phyloP scores from a whole-genome alignment of 2,888 invertebrate genomes.

The Ennomos fuscantarius region DNA sequence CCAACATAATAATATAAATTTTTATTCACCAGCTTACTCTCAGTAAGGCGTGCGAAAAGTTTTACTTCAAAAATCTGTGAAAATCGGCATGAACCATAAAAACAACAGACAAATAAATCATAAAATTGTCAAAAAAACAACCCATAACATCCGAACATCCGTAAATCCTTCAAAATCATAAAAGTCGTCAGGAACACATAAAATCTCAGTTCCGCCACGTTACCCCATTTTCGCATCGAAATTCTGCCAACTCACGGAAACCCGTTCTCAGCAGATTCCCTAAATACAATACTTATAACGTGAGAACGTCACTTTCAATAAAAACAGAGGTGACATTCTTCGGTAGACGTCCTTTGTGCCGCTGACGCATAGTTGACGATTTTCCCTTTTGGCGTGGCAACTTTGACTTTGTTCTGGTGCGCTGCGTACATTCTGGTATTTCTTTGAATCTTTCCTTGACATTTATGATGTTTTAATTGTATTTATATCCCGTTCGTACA shows the following conservation, averaged over 20 bases:
- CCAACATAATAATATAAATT: too few relatives aligned
- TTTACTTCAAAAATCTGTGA: too few relatives aligned
- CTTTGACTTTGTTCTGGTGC: slow-evolving; percentile 14
- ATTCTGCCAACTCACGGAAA: slow-evolving; percentile 22
- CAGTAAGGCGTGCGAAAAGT: too few relatives aligned
- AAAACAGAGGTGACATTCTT: slow-evolving; percentile 52
- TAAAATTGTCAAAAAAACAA: slow-evolving; percentile 17
- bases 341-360: slow-evolving; percentile 50
- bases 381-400: slow-evolving; percentile 44
- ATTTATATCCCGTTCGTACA: neutral
- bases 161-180: slow-evolving; percentile 26
- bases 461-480: slow-evolving; percentile 14
- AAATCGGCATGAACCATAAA: too few relatives aligned
- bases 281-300: slow-evolving; percentile 20
- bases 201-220: slow-evolving; percentile 16
- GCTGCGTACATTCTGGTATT: slow-evolving; percentile 29
- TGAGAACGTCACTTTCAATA: slow-evolving; percentile 37
- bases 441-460: slow-evolving; percentile 26
- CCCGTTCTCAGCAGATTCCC: slow-evolving; percentile 21
- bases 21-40: too few relatives aligned
- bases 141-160: slow-evolving; percentile 18
- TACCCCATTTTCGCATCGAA: slow-evolving; percentile 16
- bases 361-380: slow-evolving; percentile 55
- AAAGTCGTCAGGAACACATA: slow-evolving; percentile 32
- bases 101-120: too few relatives aligned